phyloP scores from a whole-genome alignment of 2,113 vertebrate species.

The Tetraodon nigroviridis region DNA sequence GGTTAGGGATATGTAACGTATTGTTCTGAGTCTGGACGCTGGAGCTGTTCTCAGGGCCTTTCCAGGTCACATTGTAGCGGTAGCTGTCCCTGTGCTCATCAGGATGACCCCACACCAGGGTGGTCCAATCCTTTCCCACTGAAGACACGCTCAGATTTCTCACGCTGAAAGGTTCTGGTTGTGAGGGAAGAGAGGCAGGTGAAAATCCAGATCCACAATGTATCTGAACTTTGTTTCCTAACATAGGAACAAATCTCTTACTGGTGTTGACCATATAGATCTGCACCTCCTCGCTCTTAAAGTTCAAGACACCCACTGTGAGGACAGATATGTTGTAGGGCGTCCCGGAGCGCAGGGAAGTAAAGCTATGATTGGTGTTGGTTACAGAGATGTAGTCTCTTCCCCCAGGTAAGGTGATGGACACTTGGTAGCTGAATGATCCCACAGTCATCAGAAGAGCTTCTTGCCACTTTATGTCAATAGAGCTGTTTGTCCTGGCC shows the following conservation, averaged over 20 bases:
- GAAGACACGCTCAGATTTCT: not conserved
- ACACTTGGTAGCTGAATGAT: conserved; percentile 43
- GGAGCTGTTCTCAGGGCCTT: rapidly evolving
- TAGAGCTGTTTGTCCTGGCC: conserved; percentile 26
- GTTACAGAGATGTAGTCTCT: rapidly evolving
- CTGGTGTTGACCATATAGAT: conserved; percentile 44
- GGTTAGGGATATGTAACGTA: rapidly evolving
- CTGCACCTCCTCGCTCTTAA: conserved; percentile 37
- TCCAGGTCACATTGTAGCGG: conserved; percentile 42
- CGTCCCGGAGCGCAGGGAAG: conserved; percentile 55
- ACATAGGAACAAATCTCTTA: conserved; percentile 42
- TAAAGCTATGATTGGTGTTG: conserved; percentile 7
- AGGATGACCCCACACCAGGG: conserved; percentile 53
- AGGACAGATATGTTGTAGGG: conserved; percentile 54
- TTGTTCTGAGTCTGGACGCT: rapidly evolving
- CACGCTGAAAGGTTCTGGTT: conserved; percentile 51
- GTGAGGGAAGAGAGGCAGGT: conserved; percentile 7
- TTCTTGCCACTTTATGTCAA: conserved; percentile 37
- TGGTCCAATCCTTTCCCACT: conserved; percentile 5
- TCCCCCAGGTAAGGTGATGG: rapidly evolving
- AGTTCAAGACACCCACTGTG: conserved; percentile 41
- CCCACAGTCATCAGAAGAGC: conserved; percentile 39
- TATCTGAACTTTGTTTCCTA: not conserved
- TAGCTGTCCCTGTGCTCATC: conserved; percentile 30
- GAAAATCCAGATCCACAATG: not conserved